These are phyloP conservation scores for Chesias legatella DNA, from an alignment of 2,888 invertebrate species.

Conservation along the genomic window DNA sequence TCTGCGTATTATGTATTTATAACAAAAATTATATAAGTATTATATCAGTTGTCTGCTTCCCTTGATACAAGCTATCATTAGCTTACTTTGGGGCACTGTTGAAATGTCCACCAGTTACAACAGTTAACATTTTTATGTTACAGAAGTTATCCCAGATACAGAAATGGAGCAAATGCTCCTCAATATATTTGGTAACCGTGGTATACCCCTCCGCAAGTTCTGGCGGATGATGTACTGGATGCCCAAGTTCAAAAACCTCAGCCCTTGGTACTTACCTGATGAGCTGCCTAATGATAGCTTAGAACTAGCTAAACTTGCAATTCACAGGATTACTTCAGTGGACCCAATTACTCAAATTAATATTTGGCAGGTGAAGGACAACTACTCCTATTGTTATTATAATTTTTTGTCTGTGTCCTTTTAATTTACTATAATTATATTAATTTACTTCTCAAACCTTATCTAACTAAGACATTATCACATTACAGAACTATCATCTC, in stretches of 20 bases:
- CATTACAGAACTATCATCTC: too few species aligned
- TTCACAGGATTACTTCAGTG: constrained; percentile 90
- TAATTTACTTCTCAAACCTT: too few species aligned
- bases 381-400: too few species aligned
- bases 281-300: constrained; percentile 88
- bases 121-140: constrained; percentile 30
- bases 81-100: too few species aligned
- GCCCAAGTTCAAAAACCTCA: constrained; percentile 95
- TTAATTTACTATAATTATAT: too few species aligned
- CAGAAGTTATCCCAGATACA: constrained; percentile 93
- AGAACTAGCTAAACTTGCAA: constrained; percentile 90
- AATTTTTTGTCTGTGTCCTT: too few species aligned
- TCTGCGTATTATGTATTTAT: too few species aligned
- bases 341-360: constrained; percentile 86
- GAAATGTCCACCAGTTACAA: too few species aligned
- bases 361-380: constrained; percentile 81
- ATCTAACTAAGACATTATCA: too few species aligned
- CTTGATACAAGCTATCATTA: too few species aligned
- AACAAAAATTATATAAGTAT: too few species aligned
- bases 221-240: constrained; percentile 94
- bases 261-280: constrained; percentile 91
- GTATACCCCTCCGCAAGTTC: constrained; percentile 86
- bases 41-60: too few species aligned
- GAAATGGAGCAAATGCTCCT: constrained; percentile 91
- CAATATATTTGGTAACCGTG: constrained; percentile 90